Percentiles rank a stretch among this genome's conserved stretches.
Evolutionary conservation across 2,888 invertebrate species (phyloP).

Genomic region (Cosmorhoe ocellata): DNA sequence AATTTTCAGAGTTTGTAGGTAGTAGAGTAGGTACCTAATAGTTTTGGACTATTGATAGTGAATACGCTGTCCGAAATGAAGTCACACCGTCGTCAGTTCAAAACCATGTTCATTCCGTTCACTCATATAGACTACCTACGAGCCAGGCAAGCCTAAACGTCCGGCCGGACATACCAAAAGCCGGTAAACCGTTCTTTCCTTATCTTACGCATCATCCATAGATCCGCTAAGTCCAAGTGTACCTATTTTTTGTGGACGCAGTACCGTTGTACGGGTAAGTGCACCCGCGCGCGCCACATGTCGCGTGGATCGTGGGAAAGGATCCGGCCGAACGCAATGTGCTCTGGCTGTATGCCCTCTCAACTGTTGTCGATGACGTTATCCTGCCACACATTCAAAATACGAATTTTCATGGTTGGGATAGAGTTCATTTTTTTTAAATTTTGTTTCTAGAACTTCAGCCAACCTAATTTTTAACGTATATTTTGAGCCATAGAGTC

Average conservation of each 20-base stretch:
- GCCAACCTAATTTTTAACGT: neutral
- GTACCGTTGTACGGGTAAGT: conserved; percentile 72
- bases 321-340: conserved; percentile 66
- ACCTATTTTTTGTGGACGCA: conserved; percentile 74
- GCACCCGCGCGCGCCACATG: conserved; percentile 79
- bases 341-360: conserved; percentile 63
- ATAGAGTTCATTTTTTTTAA: conserved; percentile 48
- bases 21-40: too few relatives aligned
- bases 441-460: conserved; percentile 10
- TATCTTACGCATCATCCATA: conserved; percentile 63
- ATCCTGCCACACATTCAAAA: conserved; percentile 37
- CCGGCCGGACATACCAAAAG: conserved; percentile 25
- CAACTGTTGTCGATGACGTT: conserved; percentile 58
- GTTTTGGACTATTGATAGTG: too few relatives aligned
- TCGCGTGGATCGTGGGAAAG: conserved; percentile 79
- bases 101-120: too few relatives aligned
- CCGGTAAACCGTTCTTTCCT: conserved; percentile 49
- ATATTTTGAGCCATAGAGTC: neutral
- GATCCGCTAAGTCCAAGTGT: conserved; percentile 72
- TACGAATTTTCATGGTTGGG: conserved; percentile 37
- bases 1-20: too few relatives aligned
- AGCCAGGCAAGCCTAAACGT: neutral
- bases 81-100: too few relatives aligned
- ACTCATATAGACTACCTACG: too few relatives aligned
- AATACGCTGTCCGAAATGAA: too few relatives aligned